Percentiles rank a stretch among this genome's conserved stretches.
Evolutionary conservation across 2,113 vertebrate species (phyloP).

Genomic region (Phasianus colchicus): DNA sequence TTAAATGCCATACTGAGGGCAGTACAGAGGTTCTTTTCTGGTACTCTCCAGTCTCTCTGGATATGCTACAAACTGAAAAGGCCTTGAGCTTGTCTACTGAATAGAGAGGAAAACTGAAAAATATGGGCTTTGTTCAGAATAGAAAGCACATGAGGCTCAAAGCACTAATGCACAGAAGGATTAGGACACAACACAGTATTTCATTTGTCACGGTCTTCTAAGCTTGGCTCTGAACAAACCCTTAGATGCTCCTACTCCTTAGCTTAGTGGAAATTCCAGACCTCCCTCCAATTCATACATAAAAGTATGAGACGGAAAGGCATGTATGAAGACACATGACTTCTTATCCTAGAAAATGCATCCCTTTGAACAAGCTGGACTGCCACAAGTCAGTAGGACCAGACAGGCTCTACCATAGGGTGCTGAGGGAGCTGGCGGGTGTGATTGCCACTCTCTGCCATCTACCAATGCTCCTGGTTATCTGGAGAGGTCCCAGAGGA

Average conservation of each 20-base stretch:
- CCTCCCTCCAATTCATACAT: not conserved
- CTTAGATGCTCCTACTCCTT: not conserved
- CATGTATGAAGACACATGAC: not conserved
- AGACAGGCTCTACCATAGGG: no score
- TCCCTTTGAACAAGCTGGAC: not conserved
- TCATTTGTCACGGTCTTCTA: slow-evolving; percentile 30
- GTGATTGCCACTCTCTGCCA: no score
- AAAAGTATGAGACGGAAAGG: not conserved
- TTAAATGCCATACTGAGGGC: not conserved
- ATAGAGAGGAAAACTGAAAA: slow-evolving; percentile 31
- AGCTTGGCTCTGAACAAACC: not conserved
- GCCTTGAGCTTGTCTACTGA: not conserved
- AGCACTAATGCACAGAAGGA: slow-evolving; percentile 23
- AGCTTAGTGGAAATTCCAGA: not conserved
- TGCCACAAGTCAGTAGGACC: not conserved
- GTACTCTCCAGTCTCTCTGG: not conserved
- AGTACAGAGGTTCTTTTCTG: not conserved
- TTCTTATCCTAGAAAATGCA: not conserved
- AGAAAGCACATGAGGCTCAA: slow-evolving; percentile 39
- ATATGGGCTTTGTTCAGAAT: not conserved
- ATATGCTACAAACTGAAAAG: not conserved
- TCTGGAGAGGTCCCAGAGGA: no score
- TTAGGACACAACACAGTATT: slow-evolving; percentile 16
- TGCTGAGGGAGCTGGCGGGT: no score
- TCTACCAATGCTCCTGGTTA: no score